Evolutionary conservation across 2,113 vertebrate genomes (phyloP).

Genomic region (Lepus timidus): DNA sequence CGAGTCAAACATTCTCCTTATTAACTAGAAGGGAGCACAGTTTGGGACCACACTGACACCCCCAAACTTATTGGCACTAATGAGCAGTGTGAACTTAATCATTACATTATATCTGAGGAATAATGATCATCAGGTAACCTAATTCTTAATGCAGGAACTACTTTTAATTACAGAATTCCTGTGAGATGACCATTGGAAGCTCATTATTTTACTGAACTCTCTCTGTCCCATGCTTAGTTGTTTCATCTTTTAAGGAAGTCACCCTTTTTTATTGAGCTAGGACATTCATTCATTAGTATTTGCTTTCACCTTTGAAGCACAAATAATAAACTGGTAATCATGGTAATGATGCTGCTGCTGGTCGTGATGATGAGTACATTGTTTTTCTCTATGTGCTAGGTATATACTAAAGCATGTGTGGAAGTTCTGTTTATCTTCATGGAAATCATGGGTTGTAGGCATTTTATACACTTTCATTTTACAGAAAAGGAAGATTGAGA

Average conservation of each 20-base stretch:
- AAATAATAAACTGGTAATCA: not conserved
- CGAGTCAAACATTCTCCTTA: not conserved
- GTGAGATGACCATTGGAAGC: constrained; percentile 63
- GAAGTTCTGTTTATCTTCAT: not conserved
- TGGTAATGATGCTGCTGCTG: not conserved
- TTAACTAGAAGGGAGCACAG: constrained; percentile 40
- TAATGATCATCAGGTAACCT: constrained; percentile 70
- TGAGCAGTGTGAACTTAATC: constrained; percentile 68
- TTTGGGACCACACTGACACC: constrained; percentile 33
- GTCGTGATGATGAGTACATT: not conserved
- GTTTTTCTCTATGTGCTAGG: not conserved
- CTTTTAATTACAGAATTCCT: constrained; percentile 79
- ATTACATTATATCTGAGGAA: constrained; percentile 58
- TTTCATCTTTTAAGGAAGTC: constrained; percentile 69
- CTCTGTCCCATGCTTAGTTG: not conserved
- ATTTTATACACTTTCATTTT: not conserved
- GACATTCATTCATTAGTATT: constrained; percentile 8
- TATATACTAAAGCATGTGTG: not conserved
- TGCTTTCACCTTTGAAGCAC: constrained; percentile 23
- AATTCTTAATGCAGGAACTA: constrained; percentile 61
- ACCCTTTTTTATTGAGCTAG: constrained; percentile 34
- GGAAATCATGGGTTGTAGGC: not conserved
- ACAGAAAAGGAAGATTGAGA: not conserved
- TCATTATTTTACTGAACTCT: constrained; percentile 77
- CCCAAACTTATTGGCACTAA: constrained; percentile 58